phyloP scores from a whole-genome alignment of 2,797 vertebrate genomes.

The Momotus momota region DNA sequence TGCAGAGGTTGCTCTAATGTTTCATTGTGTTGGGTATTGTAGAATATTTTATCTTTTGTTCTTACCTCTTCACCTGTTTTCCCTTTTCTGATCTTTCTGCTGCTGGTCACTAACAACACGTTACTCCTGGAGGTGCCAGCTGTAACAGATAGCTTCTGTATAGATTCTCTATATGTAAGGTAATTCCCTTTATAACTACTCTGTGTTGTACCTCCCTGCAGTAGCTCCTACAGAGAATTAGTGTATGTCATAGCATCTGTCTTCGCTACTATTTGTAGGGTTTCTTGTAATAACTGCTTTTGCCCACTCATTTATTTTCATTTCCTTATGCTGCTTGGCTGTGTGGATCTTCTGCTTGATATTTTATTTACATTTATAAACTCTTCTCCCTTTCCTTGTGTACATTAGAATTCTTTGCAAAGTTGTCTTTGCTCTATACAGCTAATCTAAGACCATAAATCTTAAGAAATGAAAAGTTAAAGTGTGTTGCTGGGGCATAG shows the following conservation, averaged over 20 bases:
- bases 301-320: not conserved
- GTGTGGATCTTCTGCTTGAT: not conserved
- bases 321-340: constrained; percentile 25
- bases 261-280: not conserved
- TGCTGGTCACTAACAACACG: constrained; percentile 68
- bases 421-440: not conserved
- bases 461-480: not conserved
- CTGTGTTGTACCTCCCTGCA: constrained; percentile 33
- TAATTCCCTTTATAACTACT: constrained; percentile 68
- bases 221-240: constrained; percentile 7
- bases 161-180: constrained; percentile 69
- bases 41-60: constrained; percentile 34
- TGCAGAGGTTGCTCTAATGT: not conserved
- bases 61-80: constrained; percentile 62
- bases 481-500: not conserved
- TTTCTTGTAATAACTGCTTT: constrained; percentile 3
- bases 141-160: constrained; percentile 70
- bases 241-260: not conserved
- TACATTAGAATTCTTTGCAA: not conserved
- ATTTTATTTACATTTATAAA: not conserved
- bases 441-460: not conserved
- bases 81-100: constrained; percentile 67
- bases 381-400: not conserved
- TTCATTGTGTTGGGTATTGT: not conserved
- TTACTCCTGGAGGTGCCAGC: constrained; percentile 72